These are phyloP conservation scores for Thereva unica DNA, from an alignment of 2,888 invertebrate genomes.

Conservation along the genomic window DNA sequence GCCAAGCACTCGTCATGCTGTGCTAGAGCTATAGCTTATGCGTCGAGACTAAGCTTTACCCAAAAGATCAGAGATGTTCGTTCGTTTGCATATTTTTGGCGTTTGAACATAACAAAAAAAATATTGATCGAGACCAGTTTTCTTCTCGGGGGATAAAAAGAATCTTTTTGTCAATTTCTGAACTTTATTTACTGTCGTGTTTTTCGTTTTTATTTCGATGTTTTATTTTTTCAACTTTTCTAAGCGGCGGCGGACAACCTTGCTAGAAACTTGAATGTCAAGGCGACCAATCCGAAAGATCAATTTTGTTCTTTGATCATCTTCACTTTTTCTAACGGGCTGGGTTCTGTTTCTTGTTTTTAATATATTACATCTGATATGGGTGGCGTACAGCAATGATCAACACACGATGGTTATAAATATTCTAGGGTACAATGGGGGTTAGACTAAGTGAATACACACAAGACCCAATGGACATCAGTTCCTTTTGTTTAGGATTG, in stretches of 20 bases:
- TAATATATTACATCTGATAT: too few species aligned
- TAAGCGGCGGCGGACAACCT: neutral
- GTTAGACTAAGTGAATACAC: too few species aligned
- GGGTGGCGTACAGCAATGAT: too few species aligned
- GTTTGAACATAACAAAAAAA: neutral
- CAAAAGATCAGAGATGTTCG: conserved; percentile 6
- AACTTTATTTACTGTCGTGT: neutral
- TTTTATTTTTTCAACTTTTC: conserved; percentile 12
- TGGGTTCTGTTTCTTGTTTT: too few species aligned
- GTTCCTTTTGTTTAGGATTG: too few species aligned
- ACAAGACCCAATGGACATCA: too few species aligned
- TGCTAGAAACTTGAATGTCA: conserved; percentile 19
- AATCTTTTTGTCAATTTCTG: conserved; percentile 7
- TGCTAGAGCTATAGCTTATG: conserved; percentile 9
- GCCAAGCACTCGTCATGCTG: neutral
- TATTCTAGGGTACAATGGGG: too few species aligned
- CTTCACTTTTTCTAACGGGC: neutral
- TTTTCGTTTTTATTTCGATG: conserved; percentile 3
- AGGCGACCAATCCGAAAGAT: conserved; percentile 14
- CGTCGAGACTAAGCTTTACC: neutral
- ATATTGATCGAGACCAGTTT: conserved; percentile 15
- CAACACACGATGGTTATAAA: too few species aligned
- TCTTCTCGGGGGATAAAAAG: neutral
- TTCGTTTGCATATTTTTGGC: conserved; percentile 30
- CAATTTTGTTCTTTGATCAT: conserved; percentile 7